phyloP scores from a whole-genome alignment of 2,113 vertebrate species.

The Orthonyx spaldingii region DNA sequence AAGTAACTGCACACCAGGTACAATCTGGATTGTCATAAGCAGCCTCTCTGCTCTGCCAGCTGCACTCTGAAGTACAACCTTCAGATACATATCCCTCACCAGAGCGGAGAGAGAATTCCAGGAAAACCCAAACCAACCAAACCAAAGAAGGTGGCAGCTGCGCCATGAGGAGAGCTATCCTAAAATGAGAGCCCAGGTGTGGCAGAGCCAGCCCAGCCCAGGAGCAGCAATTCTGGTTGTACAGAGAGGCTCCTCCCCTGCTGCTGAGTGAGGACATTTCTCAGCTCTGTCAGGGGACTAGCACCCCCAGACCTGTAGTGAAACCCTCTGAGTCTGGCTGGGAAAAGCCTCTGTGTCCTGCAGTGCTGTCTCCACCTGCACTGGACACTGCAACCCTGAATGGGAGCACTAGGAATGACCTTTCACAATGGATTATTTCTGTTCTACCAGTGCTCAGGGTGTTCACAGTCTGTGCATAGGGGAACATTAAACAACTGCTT shows the following conservation, averaged over 20 bases:
- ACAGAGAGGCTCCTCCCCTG: not conserved
- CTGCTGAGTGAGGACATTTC: not conserved
- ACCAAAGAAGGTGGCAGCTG: not conserved
- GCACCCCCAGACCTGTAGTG: not conserved
- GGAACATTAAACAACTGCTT: not conserved
- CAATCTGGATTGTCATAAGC: not conserved
- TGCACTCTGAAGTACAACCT: not conserved
- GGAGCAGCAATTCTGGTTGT: not conserved
- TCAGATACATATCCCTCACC: not conserved
- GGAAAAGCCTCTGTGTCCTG: not conserved
- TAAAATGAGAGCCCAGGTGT: not conserved
- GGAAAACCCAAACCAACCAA: not conserved
- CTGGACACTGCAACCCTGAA: not conserved
- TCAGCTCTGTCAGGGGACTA: not conserved
- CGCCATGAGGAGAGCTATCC: not conserved
- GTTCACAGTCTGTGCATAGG: not conserved
- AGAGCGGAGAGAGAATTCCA: not conserved
- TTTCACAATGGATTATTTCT: rapidly evolving
- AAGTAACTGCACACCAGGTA: not conserved
- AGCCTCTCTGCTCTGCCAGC: not conserved
- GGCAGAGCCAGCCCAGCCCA: not conserved
- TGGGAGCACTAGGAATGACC: not conserved
- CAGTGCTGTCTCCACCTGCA: not conserved
- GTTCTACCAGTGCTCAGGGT: not conserved
- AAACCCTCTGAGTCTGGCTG: not conserved